Evolutionary conservation across 2,888 invertebrate genomes (phyloP).

Genomic region (Orthosia cruda): DNA sequence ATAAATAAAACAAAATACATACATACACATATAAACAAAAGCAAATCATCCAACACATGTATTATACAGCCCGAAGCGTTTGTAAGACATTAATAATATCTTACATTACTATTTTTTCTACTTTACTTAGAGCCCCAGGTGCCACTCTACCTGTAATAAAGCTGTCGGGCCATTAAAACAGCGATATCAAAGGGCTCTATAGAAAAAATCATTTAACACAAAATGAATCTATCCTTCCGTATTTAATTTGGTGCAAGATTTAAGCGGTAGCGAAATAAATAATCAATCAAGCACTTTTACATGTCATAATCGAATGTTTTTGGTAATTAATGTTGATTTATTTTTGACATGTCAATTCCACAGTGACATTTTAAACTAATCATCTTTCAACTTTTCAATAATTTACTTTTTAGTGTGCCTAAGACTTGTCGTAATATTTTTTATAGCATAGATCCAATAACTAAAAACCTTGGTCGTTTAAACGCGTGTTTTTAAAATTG

Average conservation of each 20-base stretch:
- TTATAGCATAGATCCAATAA: no score
- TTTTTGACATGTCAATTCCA: not conserved
- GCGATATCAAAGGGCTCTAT: conserved; percentile 68
- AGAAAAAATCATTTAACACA: conserved; percentile 69
- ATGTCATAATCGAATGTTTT: not conserved
- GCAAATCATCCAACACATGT: conserved; percentile 14
- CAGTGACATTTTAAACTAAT: not conserved
- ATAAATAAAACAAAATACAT: conserved; percentile 21
- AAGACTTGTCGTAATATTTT: no score
- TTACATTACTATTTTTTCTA: conserved; percentile 43
- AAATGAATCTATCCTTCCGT: conserved; percentile 67
- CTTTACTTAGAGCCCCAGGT: conserved; percentile 42
- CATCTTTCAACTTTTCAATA: no score
- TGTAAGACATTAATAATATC: conserved; percentile 49
- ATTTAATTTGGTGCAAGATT: conserved; percentile 43
- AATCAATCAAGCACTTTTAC: not conserved
- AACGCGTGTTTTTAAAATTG: not conserved
- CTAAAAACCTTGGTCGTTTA: no score
- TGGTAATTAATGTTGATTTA: not conserved
- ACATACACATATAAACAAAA: conserved; percentile 22
- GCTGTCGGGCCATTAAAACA: conserved; percentile 61
- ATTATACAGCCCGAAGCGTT: conserved; percentile 37
- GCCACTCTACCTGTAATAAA: conserved; percentile 59
- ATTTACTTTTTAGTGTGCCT: no score
- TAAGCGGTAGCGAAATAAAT: conserved; percentile 30